These are phyloP conservation scores for Neopelma chrysocephalum DNA, from an alignment of 2,797 vertebrate species.

Conservation along the genomic window DNA sequence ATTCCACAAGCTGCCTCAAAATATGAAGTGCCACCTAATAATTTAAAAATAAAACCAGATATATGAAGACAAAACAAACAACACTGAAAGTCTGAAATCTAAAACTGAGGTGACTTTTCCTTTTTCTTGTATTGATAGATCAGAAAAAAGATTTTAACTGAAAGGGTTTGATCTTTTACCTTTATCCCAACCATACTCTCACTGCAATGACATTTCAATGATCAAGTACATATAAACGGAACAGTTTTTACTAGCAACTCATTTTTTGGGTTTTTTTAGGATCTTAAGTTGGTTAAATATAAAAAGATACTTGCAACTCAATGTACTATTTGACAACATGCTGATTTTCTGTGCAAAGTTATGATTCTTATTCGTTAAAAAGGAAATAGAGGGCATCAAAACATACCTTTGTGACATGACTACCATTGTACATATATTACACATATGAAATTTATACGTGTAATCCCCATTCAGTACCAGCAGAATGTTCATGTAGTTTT, in stretches of 20 bases:
- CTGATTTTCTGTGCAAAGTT: background rate
- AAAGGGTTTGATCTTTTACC: background rate
- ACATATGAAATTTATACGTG: background rate
- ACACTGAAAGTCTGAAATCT: background rate
- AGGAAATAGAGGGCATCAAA: background rate
- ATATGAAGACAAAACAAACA: slow-evolving; percentile 47
- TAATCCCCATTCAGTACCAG: background rate
- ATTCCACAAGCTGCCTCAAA: slow-evolving; percentile 51
- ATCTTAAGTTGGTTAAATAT: background rate
- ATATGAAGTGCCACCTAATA: slow-evolving; percentile 1
- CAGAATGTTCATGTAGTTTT: background rate
- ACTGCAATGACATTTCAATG: background rate
- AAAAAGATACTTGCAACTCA: background rate
- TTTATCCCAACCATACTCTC: background rate
- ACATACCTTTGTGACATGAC: background rate
- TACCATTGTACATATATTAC: background rate
- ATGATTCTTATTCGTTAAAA: background rate
- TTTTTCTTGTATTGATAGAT: background rate
- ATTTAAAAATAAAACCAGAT: slow-evolving; percentile 58
- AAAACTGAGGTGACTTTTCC: background rate
- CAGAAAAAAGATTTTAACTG: background rate
- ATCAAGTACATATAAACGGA: background rate
- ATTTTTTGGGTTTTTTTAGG: background rate
- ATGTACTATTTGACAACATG: background rate
- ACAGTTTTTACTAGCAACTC: background rate